These are phyloP conservation scores for Lycaon pictus DNA, from an alignment of 2,113 vertebrate species.

Conservation along the genomic window DNA sequence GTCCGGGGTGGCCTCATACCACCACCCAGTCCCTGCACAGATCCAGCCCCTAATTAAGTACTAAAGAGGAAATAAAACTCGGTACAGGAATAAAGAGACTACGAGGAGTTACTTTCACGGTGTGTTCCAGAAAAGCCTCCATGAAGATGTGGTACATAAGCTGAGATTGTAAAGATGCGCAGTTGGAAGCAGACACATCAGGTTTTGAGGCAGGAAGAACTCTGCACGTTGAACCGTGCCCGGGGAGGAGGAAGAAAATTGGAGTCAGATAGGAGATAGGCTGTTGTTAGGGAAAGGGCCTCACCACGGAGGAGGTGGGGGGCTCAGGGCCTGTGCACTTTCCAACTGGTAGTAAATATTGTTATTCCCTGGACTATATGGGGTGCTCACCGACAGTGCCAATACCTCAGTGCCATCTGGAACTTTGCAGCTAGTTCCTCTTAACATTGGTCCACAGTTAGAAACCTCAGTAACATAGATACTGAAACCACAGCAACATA, in stretches of 20 bases:
- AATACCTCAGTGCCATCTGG: not conserved
- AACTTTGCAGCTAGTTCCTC: not conserved
- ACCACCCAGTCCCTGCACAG: not conserved
- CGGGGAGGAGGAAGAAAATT: too few relatives aligned
- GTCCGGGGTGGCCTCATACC: not conserved
- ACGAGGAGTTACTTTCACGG: fast-evolving
- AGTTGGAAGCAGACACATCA: not conserved
- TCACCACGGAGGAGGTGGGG: not conserved
- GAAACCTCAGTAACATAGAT: not conserved
- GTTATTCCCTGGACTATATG: not conserved
- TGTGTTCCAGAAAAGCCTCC: not conserved
- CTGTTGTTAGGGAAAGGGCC: not conserved
- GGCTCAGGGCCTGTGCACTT: not conserved
- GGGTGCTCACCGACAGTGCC: not conserved
- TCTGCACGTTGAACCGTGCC: not conserved
- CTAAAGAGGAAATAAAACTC: not conserved
- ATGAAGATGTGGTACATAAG: not conserved
- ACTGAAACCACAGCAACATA: too few relatives aligned
- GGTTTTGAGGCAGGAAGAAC: not conserved
- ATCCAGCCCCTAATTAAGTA: not conserved
- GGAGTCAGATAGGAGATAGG: fast-evolving
- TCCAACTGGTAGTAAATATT: not conserved
- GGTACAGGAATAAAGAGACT: not conserved
- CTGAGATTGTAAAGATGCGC: not conserved
- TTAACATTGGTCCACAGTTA: not conserved